Evolutionary conservation across 2,888 invertebrate species (phyloP), one percentile per base, ranked within the genome.

Genomic region (Operophtera brumata): DNA sequence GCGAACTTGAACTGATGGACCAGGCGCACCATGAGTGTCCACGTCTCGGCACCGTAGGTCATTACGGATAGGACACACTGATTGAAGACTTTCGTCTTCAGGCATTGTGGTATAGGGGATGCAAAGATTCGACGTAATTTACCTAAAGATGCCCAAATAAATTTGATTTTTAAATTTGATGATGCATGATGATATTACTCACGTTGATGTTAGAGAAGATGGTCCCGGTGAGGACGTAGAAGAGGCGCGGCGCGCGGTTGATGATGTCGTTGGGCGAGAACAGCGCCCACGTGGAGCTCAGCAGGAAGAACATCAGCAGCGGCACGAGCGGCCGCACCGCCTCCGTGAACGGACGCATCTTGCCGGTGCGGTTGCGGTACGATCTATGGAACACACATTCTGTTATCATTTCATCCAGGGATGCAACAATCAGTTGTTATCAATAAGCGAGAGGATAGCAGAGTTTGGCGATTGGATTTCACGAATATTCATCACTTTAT

Each of bases 121-220:
- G n/a, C n/a, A n/a, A n/a, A n/a, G n/a, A n/a, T n/a, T n/a, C n/a
- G n/a, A n/a, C n/a, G n/a, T n/a, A n/a, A n/a, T n/a, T n/a, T n/a
- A n/a, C n/a, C n/a, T n/a, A n/a, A n/a, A n/a, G n/a, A n/a, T n/a
- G n/a, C n/a, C n/a, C n/a, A n/a, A n/a, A n/a, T n/a, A n/a, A n/a
- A n/a, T n/a, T n/a, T n/a, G n/a, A n/a, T n/a, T n/a, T n/a, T n/a
- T n/a, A n/a, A n/a, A n/a, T n/a, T 20, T 20, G 20, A 3, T 20
- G 20, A 3, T 20, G 20, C 20, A 20, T 20, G 20, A 20, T 20
- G 20, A 36, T 40, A 49, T 6, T 45, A 94, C 96, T 95, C 88
- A 99, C 99, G 77, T 97, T 96, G 75, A 99, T 98, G 86, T 99
- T 99, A 25, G 99, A 98, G 89, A 99, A 99, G 62, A 99, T 95